A percentile compares a stretch with the other conserved stretches of the same genome.
Conservation (phyloP, 1,140 invertebrate species). For the Megalonaias nervosa region DNA sequence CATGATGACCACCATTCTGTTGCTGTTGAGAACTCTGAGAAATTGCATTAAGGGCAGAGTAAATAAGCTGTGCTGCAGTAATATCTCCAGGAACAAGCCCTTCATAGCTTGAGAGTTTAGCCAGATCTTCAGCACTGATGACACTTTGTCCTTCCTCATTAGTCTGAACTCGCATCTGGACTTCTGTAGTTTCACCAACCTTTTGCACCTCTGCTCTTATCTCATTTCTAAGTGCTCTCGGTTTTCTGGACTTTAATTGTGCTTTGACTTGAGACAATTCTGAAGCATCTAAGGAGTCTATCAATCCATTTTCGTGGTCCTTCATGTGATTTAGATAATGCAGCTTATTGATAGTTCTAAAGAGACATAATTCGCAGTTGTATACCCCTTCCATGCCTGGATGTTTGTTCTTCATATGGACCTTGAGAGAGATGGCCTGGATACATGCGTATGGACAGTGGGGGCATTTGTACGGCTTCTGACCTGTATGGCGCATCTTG, state of each 20-base stretch:
- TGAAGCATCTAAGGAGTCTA: conserved; percentile 38
- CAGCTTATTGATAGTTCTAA: conserved; percentile 77
- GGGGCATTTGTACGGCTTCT: conserved; percentile 97
- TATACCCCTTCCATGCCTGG: conserved; percentile 75
- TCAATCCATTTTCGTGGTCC: conserved; percentile 75
- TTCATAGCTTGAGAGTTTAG: conserved; percentile 52
- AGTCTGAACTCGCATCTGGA: conserved; percentile 54
- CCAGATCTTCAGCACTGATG: conserved; percentile 53
- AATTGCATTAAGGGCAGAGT: conserved; percentile 73
- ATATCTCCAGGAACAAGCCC: conserved; percentile 73
- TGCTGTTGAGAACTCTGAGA: conserved; percentile 36
- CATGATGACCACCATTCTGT: not conserved
- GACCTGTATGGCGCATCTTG: conserved; percentile 96
- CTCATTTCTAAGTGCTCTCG: not conserved
- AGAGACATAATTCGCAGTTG: conserved; percentile 76
- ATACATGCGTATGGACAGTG: conserved; percentile 96
- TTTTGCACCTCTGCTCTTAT: not conserved
- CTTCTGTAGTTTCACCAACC: conserved; percentile 24
- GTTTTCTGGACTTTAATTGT: not conserved
- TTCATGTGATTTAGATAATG: conserved; percentile 75
- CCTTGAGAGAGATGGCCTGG: conserved; percentile 78
- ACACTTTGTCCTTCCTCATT: conserved; percentile 47
- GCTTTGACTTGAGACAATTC: not conserved
- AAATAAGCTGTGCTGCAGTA: conserved; percentile 75
- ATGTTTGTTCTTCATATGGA: conserved; percentile 79